These are phyloP conservation scores for Aphidius gifuensis DNA, from an alignment of 1,140 invertebrate species.

Conservation along the genomic window DNA sequence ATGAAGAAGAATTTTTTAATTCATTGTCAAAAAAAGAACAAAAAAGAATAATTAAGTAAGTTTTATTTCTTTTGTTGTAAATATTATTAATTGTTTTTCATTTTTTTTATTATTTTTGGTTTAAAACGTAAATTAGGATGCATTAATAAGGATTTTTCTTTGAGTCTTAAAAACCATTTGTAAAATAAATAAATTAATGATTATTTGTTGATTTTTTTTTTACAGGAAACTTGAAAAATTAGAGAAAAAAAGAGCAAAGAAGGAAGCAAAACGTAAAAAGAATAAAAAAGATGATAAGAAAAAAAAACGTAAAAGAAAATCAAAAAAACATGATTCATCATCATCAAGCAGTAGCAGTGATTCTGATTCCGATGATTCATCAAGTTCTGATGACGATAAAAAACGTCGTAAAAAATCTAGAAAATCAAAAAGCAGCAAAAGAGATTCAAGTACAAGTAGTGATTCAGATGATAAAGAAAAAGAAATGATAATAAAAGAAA, in stretches of 20 bases:
- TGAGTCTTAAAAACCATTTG: conserved; percentile 10
- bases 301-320: conserved; percentile 23
- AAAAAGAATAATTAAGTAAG: conserved; percentile 81
- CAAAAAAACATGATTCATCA: conserved; percentile 11
- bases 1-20: conserved; percentile 76
- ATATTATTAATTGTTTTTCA: neutral
- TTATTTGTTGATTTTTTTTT: conserved; percentile 24
- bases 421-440: conserved; percentile 12
- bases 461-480: neutral
- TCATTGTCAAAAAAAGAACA: conserved; percentile 85
- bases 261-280: conserved; percentile 27
- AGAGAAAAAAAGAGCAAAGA: conserved; percentile 55
- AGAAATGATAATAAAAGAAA: conserved; percentile 11
- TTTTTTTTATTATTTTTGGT: conserved; percentile 5
- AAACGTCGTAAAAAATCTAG: conserved; percentile 17
- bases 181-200: conserved; percentile 18
- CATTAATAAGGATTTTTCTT: neutral
- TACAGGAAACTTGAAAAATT: conserved; percentile 74
- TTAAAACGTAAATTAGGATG: neutral
- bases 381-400: conserved; percentile 17
- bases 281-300: conserved; percentile 15
- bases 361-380: conserved; percentile 6
- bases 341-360: conserved; percentile 8
- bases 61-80: conserved; percentile 15
- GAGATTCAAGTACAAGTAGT: conserved; percentile 1